Evolutionary conservation across 2,888 invertebrate genomes (phyloP), one percentile per base, ranked within the genome.

Genomic region (Xanthia icteritia): DNA sequence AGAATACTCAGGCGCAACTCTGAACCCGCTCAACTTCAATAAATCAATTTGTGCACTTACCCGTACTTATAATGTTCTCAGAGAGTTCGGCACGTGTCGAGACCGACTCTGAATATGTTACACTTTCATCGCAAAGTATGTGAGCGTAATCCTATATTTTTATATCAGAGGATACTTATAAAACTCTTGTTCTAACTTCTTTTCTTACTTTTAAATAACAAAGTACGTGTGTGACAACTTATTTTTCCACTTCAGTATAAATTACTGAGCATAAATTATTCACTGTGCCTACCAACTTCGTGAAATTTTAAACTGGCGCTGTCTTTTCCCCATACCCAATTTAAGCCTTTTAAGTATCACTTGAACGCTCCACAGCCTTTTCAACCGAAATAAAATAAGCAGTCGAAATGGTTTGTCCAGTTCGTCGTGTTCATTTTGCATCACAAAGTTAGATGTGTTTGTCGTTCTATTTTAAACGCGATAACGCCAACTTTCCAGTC

Each of bases 41-140:
- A 96, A 96, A 96, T 96, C 96, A 96, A 96, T 96, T 96, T 96
- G 95, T 95, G 94, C 95, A 94, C 94, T 95, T 94, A 95, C 94
- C 92, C 94, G 94, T 95, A 94, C 95, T 95, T 95, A 95, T 94
- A 95, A 93, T 92, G 93, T 92, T 91, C 91, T 90, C 92, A 91
- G 89, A 89, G 90, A 90, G 92, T 93, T 93, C 84, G 91, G 92
- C 86, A 94, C 95, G 94, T 95, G 94, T 93, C 91, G 91, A 91
- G 92, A 92, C 92, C 91, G 90, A 91, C 92, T 92, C 89, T 91
- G 90, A 93, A 93, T 94, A 93, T 89, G 90, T 90, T 91, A 91
- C 91, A 94, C 93, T 93, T 86, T 88, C 88, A 86, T 89, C 87
- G 91, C 89, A 91, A 92, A 90, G 91, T 89, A 90, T 87, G 89